Evolutionary conservation across 2,113 vertebrate species (phyloP).

Genomic region (Phainopepla nitens): DNA sequence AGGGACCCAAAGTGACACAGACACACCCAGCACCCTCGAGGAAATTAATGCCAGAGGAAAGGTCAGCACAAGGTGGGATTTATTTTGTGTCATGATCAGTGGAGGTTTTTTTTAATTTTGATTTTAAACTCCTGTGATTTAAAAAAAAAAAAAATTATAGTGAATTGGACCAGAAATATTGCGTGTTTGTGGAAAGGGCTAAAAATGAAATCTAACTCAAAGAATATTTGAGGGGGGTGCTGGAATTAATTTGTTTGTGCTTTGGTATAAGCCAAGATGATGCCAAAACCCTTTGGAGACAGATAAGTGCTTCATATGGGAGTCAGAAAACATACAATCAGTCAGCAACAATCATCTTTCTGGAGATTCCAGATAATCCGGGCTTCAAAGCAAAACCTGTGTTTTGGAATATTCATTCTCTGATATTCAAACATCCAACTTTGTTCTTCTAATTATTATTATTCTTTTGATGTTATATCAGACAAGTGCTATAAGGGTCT

Average conservation of each 20-base stretch:
- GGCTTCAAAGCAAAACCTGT: slow-evolving; percentile 51
- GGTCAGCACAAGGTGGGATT: not conserved
- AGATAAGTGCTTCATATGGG: not conserved
- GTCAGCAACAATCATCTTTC: slow-evolving; percentile 25
- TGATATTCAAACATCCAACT: slow-evolving; percentile 44
- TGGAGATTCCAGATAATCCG: slow-evolving; percentile 44
- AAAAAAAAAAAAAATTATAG: rapidly evolving
- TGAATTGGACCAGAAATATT: not conserved
- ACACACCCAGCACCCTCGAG: rapidly evolving
- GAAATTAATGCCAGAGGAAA: not conserved
- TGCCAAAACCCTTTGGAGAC: slow-evolving; percentile 24
- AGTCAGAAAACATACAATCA: not conserved
- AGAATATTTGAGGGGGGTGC: not conserved
- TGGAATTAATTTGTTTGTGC: slow-evolving; percentile 27
- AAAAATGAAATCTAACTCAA: not conserved
- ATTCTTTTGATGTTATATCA: slow-evolving; percentile 53
- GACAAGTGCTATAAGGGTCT: slow-evolving; percentile 42
- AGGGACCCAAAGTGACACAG: not conserved
- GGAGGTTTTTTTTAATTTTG: not conserved
- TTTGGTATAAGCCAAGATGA: not conserved
- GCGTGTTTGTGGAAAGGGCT: not conserved
- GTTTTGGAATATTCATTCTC: slow-evolving; percentile 30
- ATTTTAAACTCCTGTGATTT: not conserved
- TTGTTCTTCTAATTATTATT: slow-evolving; percentile 59
- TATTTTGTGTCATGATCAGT: not conserved